These are phyloP conservation scores for Crotalus horridus DNA, from an alignment of 2,113 vertebrate species.

Conservation along the genomic window DNA sequence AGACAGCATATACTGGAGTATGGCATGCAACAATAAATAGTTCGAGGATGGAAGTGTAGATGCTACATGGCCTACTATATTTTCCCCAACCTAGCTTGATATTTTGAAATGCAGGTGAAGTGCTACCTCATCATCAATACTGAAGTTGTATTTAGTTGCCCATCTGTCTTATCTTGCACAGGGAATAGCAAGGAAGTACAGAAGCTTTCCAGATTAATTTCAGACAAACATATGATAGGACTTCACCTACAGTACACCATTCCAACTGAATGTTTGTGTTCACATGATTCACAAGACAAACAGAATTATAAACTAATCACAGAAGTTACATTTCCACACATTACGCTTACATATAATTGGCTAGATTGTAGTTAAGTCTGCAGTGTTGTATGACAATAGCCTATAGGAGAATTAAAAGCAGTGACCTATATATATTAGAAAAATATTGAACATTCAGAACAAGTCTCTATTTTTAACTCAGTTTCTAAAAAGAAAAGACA, in stretches of 20 bases:
- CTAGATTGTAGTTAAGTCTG: not conserved
- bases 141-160: not conserved
- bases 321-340: not conserved
- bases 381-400: not conserved
- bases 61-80: not conserved
- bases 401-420: slow-evolving; percentile 1
- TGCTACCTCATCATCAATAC: not conserved
- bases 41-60: not conserved
- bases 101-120: not conserved
- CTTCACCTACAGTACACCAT: not conserved
- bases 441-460: not conserved
- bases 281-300: not conserved
- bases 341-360: not conserved
- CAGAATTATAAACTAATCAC: not conserved
- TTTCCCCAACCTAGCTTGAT: not conserved
- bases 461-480: slow-evolving; percentile 37
- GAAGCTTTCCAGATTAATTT: not conserved
- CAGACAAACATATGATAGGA: not conserved
- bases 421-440: not conserved
- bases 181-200: not conserved
- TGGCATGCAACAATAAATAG: not conserved
- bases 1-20: not conserved
- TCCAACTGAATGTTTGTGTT: not conserved
- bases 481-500: not conserved
- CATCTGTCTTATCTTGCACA: not conserved